Base-by-base conservation (phyloP, 1,140 invertebrate genomes). In the Drosophila ironensis region DNA sequence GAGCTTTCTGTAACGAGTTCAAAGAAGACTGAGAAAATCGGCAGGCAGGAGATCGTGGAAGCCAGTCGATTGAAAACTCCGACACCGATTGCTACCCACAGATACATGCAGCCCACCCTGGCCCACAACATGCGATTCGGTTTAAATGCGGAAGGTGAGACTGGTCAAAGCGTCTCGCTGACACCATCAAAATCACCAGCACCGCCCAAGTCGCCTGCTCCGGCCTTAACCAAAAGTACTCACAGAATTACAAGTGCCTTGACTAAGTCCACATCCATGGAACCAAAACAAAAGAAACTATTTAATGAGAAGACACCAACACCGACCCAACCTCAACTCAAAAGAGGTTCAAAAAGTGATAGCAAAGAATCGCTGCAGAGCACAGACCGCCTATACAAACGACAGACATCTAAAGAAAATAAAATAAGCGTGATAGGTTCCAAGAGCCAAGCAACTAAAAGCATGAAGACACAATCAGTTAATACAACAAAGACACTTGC, bases 51-150 rank as follows among this genome's bases (percentile, higher is more conserved):
- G 25, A 16, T 14, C 11, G 37, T 50, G 25, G 42, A 44, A 22
- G 28, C 28, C 16, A 68, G 16, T 12, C 42, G 46, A n/a, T 42
- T 25, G 9, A 81, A 72, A 42, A 81, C 77, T 6, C 76, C 71
- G n/a, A 81, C 59, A 27, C 64, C 53, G 19, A 42, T 30, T 56
- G 61, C 71, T 12, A 63, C 64, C 42, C 87, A 88, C 56, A 78
- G 87, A 61, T 88, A 88, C 35, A 88, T 88, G 87, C 87, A 88
- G 37, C 87, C 87, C 22, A 88, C 87, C 35, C 47, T 88, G 40
- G 77, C 87, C 17, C 73, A 80, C 17, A 88, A 53, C 20, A 76
- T 88, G 56, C 71, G 87, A 7, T 84, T 48, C 28, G 81, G 71
- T 8, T 61, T 75, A 3, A 63, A 47, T 63, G 42, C 46, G 22